Percentiles rank a stretch among this genome's conserved stretches.
Conservation (phyloP, 2,797 vertebrate genomes). For the Lindbergichthys nudifrons region DNA sequence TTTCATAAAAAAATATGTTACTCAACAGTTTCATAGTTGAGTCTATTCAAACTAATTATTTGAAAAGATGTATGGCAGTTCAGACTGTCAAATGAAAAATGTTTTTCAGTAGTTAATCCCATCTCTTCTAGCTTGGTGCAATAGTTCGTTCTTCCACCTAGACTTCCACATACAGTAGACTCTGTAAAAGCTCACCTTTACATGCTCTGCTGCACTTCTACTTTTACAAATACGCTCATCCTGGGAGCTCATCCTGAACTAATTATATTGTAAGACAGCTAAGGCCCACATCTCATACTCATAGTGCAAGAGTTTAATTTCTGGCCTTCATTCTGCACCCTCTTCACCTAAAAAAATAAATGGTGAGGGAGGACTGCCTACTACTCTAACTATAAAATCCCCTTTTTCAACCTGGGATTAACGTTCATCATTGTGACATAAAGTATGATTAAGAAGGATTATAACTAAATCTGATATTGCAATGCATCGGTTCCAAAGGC, state of each 20-base stretch:
- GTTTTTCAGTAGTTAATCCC: not conserved
- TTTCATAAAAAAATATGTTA: not conserved
- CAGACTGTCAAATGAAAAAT: not conserved
- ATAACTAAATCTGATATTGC: conserved; percentile 68
- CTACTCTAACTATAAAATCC: conserved; percentile 39
- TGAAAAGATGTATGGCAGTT: too few relatives aligned
- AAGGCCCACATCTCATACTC: conserved; percentile 5
- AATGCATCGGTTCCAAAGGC: conserved; percentile 41
- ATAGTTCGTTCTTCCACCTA: not conserved
- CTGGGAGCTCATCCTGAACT: conserved; percentile 23
- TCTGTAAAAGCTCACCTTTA: conserved; percentile 11
- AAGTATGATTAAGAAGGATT: conserved; percentile 65
- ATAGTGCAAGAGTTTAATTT: not conserved
- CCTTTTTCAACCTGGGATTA: conserved; percentile 45
- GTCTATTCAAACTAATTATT: not conserved
- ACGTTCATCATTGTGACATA: conserved; percentile 42
- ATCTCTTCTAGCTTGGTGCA: not conserved
- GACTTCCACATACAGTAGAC: conserved; percentile 1
- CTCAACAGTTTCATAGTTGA: not conserved
- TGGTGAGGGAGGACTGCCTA: conserved; percentile 6
- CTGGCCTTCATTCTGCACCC: conserved; percentile 10
- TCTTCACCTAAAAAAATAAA: conserved; percentile 14
- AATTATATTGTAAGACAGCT: conserved; percentile 29
- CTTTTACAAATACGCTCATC: conserved; percentile 10
- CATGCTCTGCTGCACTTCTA: conserved; percentile 1